Evolutionary conservation across 1,140 invertebrate species (phyloP).

Genomic region (Ladona fulva): DNA sequence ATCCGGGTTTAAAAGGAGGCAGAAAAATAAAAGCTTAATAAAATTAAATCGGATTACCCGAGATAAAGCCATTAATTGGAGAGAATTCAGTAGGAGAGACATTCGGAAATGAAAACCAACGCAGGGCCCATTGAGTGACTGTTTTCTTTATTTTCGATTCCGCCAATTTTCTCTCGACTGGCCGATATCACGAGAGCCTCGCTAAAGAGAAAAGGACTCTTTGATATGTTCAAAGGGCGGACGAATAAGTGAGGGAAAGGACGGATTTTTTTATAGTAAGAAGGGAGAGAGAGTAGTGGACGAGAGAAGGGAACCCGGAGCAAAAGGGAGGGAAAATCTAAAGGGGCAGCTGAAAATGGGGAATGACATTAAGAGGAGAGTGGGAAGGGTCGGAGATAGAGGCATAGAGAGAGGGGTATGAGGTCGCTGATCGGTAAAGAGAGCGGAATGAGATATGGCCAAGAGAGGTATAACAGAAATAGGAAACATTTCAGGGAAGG

Average conservation of each 20-base stretch:
- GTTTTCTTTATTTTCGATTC: neutral
- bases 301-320: neutral
- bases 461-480: no score
- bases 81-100: neutral
- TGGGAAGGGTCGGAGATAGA: neutral
- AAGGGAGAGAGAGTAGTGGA: neutral
- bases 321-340: neutral
- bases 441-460: neutral
- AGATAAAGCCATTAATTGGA: neutral
- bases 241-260: neutral
- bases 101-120: neutral
- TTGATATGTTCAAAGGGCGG: neutral
- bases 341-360: neutral
- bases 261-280: neutral
- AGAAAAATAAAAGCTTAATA: neutral
- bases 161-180: conserved; percentile 2
- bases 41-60: neutral
- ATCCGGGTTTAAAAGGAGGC: neutral
- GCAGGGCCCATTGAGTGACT: conserved; percentile 1
- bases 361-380: neutral
- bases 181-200: neutral
- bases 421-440: neutral
- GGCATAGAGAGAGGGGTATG: neutral
- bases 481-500: no score
- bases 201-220: neutral